phyloP scores from a whole-genome alignment of 2,888 invertebrate genomes.

The Hydroisotoma schaefferi region DNA sequence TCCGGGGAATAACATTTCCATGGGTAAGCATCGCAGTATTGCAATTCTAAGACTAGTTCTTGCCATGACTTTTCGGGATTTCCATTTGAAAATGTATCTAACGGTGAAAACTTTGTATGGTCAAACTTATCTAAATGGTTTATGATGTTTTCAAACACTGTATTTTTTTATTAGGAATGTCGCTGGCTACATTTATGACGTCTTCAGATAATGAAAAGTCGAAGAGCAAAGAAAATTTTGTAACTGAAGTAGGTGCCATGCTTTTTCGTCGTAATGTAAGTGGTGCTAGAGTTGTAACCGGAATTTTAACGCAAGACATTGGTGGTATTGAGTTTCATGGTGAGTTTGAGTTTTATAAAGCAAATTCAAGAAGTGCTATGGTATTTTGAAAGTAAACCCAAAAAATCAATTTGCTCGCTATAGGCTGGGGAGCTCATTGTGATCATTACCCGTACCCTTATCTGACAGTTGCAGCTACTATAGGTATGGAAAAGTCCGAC shows the following conservation, averaged over 20 bases:
- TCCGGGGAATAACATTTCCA: slow-evolving; percentile 67
- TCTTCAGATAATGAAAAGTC: no score
- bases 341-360: slow-evolving; percentile 49
- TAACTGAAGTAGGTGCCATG: slow-evolving; percentile 68
- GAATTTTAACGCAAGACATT: slow-evolving; percentile 57
- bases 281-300: slow-evolving; percentile 64
- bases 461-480: slow-evolving; percentile 68
- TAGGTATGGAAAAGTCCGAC: slow-evolving; percentile 65
- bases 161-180: background rate
- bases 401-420: slow-evolving; percentile 15
- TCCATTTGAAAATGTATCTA: no score
- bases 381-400: background rate
- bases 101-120: no score
- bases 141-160: background rate
- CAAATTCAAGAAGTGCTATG: slow-evolving; percentile 6
- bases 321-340: slow-evolving; percentile 60
- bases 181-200: background rate
- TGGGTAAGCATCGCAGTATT: slow-evolving; percentile 55
- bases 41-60: background rate
- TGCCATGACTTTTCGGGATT: no score
- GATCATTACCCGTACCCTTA: slow-evolving; percentile 62
- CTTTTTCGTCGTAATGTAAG: slow-evolving; percentile 69
- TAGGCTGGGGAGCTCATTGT: slow-evolving; percentile 70
- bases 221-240: no score
- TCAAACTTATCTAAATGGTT: no score